phyloP scores from a whole-genome alignment of 2,113 vertebrate species.

The Osmerus mordax region DNA sequence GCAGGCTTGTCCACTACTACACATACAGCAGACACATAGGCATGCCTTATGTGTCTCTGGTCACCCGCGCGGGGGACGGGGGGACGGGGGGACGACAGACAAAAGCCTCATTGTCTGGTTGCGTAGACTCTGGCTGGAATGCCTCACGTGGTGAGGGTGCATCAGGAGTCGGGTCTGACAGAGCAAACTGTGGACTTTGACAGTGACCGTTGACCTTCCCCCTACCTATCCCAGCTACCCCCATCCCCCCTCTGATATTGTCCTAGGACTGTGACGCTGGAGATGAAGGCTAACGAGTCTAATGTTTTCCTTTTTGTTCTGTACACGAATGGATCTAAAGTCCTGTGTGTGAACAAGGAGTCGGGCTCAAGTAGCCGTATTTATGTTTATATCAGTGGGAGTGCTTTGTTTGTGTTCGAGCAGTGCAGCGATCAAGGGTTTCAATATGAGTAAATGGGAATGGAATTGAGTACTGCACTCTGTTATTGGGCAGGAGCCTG shows the following conservation, averaged over 20 bases:
- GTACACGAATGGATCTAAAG: slow-evolving; percentile 29
- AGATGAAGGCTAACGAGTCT: not conserved
- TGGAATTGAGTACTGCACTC: too few relatives aligned
- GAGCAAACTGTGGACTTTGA: slow-evolving; percentile 15
- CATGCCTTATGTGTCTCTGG: not conserved
- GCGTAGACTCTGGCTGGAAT: slow-evolving; percentile 27
- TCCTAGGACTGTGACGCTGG: not conserved
- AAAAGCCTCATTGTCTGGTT: not conserved
- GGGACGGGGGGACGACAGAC: not conserved
- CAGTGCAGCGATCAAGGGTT: too few relatives aligned
- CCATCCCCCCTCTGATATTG: too few relatives aligned
- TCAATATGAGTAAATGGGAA: too few relatives aligned
- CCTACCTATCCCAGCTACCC: not conserved
- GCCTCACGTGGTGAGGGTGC: slow-evolving; percentile 25
- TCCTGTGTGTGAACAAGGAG: slow-evolving; percentile 10
- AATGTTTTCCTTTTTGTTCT: too few relatives aligned
- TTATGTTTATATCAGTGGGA: not conserved
- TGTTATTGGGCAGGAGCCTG: too few relatives aligned
- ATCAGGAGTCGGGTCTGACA: not conserved
- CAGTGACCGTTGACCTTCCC: not conserved
- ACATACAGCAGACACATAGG: not conserved
- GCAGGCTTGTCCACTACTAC: not conserved
- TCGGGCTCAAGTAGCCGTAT: not conserved
- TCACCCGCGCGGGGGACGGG: not conserved
- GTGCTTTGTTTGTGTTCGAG: not conserved